Conservation (phyloP, 1,140 invertebrate genomes). For the Cyphomyrmex costatus region DNA sequence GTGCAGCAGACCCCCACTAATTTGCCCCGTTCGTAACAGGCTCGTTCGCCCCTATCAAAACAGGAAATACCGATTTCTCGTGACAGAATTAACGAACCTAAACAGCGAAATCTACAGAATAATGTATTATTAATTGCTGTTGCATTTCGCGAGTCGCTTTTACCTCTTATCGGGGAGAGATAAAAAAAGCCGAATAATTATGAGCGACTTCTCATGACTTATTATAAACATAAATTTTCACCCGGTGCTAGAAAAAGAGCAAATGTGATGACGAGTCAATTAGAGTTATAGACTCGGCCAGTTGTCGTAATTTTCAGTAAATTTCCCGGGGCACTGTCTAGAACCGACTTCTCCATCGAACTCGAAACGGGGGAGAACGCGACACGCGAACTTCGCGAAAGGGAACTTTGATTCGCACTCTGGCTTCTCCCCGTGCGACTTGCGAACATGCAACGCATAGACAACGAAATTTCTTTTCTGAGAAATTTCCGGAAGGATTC, state of each 20-base stretch:
- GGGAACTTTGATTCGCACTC: slow-evolving; percentile 16
- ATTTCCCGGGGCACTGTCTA: slow-evolving; percentile 75
- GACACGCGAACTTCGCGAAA: slow-evolving; percentile 26
- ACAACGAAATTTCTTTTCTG: slow-evolving; percentile 9
- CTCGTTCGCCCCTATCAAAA: slow-evolving; percentile 42
- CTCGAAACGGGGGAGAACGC: not conserved
- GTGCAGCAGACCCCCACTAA: slow-evolving; percentile 6
- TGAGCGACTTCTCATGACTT: not conserved
- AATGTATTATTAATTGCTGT: slow-evolving; percentile 4
- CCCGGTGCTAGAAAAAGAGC: slow-evolving; percentile 48
- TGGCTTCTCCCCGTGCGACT: no score
- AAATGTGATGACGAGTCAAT: slow-evolving; percentile 12
- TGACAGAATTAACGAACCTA: slow-evolving; percentile 71
- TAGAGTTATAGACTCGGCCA: slow-evolving; percentile 11
- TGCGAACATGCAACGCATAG: not conserved
- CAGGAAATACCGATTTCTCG: slow-evolving; percentile 66
- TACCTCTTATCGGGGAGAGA: no score
- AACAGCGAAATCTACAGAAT: slow-evolving; percentile 53
- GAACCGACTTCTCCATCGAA: slow-evolving; percentile 72
- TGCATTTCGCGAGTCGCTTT: not conserved
- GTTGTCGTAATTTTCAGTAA: slow-evolving; percentile 72
- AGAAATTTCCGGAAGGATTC: slow-evolving; percentile 39
- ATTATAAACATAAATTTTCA: slow-evolving; percentile 34
- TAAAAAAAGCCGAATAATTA: not conserved
- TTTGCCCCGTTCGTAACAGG: slow-evolving; percentile 39